Conservation (phyloP, 2,797 vertebrate species). For the Cirrhinus mrigala region DNA sequence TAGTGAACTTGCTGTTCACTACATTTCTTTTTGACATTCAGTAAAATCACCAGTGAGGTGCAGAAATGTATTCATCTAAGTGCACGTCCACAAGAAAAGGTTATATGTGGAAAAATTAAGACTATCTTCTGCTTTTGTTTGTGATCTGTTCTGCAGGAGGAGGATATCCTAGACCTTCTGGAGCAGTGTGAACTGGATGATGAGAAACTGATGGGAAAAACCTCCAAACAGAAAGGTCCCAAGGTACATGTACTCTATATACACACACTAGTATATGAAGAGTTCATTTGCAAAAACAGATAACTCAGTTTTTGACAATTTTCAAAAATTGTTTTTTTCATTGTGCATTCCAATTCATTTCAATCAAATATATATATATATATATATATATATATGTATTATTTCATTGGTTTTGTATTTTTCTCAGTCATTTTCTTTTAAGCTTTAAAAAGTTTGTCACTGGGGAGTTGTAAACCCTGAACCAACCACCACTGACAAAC, state of each 20-base stretch:
- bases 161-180: constrained; percentile 96
- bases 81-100: neutral
- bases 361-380: no score
- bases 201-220: constrained; percentile 90
- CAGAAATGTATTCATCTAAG: neutral
- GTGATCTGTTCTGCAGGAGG: constrained; percentile 80
- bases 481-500: neutral
- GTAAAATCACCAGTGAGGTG: neutral
- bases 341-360: no score
- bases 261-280: neutral
- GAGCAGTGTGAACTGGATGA: constrained; percentile 98
- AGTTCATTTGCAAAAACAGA: no score
- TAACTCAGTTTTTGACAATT: no score
- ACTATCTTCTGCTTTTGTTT: neutral
- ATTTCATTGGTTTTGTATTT: neutral
- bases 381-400: no score
- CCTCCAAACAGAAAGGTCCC: constrained; percentile 76
- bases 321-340: no score
- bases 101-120: neutral
- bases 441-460: neutral
- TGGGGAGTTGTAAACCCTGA: neutral
- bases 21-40: neutral
- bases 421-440: neutral
- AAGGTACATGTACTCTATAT: constrained; percentile 72
- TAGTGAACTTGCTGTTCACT: neutral